phyloP scores from a whole-genome alignment of 2,113 vertebrate genomes.

The Clinocottus analis region DNA sequence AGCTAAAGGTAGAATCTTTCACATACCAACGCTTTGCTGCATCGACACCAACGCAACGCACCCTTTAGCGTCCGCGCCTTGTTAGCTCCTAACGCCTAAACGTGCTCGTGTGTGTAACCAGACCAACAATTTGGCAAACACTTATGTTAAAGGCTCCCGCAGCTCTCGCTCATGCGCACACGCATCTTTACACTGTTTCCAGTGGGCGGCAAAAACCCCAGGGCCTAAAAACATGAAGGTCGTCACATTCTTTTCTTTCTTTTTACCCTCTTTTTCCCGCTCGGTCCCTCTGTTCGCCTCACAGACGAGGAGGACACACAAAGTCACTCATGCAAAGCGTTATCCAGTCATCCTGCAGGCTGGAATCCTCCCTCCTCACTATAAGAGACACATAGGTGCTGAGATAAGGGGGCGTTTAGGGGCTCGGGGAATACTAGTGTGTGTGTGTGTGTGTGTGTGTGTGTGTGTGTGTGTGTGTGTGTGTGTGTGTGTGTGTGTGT shows the following conservation, averaged over 20 bases:
- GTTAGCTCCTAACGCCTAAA: too few relatives aligned
- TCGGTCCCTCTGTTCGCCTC: background rate
- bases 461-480: background rate
- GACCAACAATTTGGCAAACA: background rate
- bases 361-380: conserved; percentile 23
- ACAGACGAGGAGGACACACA: conserved; percentile 16
- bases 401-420: conserved; percentile 44
- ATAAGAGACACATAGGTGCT: conserved; percentile 34
- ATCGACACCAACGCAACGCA: too few relatives aligned
- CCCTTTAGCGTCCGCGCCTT: background rate
- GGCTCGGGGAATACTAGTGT: conserved; percentile 34
- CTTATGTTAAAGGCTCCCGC: background rate
- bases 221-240: background rate
- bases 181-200: background rate
- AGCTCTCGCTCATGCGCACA: too few relatives aligned
- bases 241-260: background rate
- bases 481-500: background rate
- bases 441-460: conserved; percentile 2
- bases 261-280: background rate
- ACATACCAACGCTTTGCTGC: background rate
- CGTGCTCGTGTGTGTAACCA: background rate
- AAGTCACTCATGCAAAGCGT: conserved; percentile 19
- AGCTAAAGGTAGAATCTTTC: too few relatives aligned
- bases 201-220: background rate
- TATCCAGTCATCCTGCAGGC: conserved; percentile 24